phyloP scores from a whole-genome alignment of 2,888 invertebrate species.

The Latheticus oryzae region DNA sequence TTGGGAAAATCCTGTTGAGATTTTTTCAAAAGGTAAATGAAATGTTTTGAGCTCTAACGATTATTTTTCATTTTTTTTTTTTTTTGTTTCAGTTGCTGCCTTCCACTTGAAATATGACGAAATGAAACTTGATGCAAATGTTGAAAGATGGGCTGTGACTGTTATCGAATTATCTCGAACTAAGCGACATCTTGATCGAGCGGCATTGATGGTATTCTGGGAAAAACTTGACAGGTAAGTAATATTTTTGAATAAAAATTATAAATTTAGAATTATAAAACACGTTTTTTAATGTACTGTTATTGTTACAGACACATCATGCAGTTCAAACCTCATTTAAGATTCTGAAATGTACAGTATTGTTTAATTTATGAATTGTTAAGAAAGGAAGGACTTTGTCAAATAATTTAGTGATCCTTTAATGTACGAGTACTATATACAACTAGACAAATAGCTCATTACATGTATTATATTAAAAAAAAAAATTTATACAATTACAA shows the following conservation, averaged over 20 bases:
- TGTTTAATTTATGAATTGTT: constrained; percentile 13
- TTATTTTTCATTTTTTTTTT: too few species aligned
- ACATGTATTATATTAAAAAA: constrained; percentile 26
- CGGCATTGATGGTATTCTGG: constrained; percentile 96
- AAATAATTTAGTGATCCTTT: constrained; percentile 11
- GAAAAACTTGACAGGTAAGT: constrained; percentile 92
- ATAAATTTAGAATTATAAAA: too few species aligned
- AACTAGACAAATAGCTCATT: constrained; percentile 8
- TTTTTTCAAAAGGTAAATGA: constrained; percentile 96
- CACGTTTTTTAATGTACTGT: neutral
- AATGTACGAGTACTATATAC: neutral
- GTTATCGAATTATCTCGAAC: constrained; percentile 91
- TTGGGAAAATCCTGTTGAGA: constrained; percentile 98
- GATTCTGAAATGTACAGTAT: constrained; percentile 69
- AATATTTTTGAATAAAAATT: constrained; percentile 9
- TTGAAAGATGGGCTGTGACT: constrained; percentile 96
- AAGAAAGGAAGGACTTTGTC: constrained; percentile 10
- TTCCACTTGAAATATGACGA: constrained; percentile 98
- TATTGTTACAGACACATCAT: constrained; percentile 81
- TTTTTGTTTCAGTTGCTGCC: constrained; percentile 77
- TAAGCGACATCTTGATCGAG: constrained; percentile 96
- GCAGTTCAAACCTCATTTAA: constrained; percentile 88
- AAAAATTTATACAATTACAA: constrained; percentile 29
- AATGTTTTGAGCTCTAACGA: too few species aligned
- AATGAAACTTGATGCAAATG: constrained; percentile 93